Evolutionary conservation across 2,888 invertebrate species (phyloP), one percentile per base, ranked within the genome.

Genomic region (Sesia apiformis): DNA sequence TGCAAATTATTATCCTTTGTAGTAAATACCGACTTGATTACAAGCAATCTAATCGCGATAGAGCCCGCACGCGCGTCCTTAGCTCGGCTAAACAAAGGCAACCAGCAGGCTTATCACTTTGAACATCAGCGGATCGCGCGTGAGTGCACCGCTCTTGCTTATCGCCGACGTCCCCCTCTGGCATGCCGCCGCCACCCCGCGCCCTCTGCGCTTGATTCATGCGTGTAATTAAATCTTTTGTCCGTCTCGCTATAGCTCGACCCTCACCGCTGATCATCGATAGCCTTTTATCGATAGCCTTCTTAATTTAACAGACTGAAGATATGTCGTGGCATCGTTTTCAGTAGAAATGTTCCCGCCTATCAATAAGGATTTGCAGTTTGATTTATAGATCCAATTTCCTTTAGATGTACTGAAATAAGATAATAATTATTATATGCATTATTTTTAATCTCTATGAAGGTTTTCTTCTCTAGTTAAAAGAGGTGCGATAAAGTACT

Each of bases 201-300:
- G 59, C 70, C 72, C 69, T 6, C 53, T 65, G 70, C 72, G 78
- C 81, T 86, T 85, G 85, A 86, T 88, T 85, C 88, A 87, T 85
- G 86, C 87, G 88, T 88, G 81, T 87, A 89, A 89, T 89, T 88
- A 87, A 86, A 85, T 88, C 87, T 87, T 84, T 89, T 86, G 86
- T 87, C 76, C 79, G 77, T 70, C 72, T 72, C 74, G 66, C 67
- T 69, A 66, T 69, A 71, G 65, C 72, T 63, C 74, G 72, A 76
- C 76, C 79, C 79, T 75, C 68, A 64, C 65, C 67, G 63, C 72
- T 72, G 73, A 78, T 81, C 74, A 67, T 23, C 23, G 23, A 23
- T 23, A 68, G 63, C 68, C 70, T 71, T 58, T 59, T 61, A 56
- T 70, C 70, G 74, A 78, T 76, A 73, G 72, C 73, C 71, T 76